Percentiles rank a stretch among this genome's conserved stretches.
Conservation (phyloP, 2,113 vertebrate species). For the Ammodramus savannarum region DNA sequence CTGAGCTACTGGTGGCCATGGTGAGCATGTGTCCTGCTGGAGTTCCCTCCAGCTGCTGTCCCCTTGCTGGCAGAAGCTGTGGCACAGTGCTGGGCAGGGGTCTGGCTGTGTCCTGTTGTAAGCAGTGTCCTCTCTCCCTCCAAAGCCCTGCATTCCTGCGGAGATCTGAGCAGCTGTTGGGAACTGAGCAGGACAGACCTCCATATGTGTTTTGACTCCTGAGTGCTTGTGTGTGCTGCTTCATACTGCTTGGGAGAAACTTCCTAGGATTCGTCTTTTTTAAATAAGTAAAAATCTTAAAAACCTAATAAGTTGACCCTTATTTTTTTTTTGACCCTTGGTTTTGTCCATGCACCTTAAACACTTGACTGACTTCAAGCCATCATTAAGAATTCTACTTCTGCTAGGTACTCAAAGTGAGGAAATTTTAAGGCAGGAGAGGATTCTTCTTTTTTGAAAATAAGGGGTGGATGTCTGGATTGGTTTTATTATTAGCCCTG, state of each 20-base stretch:
- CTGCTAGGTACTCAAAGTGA: not conserved
- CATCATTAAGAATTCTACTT: not conserved
- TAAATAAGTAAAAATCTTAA: not conserved
- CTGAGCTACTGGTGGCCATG: rapidly evolving
- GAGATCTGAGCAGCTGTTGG: not conserved
- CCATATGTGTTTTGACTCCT: not conserved
- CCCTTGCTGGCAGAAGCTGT: not conserved
- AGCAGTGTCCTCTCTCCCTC: not conserved
- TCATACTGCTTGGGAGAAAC: not conserved
- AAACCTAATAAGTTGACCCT: not conserved
- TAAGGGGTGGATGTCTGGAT: not conserved
- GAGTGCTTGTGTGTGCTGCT: not conserved
- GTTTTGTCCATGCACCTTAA: not conserved
- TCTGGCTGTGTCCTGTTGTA: rapidly evolving
- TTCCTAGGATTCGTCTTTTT: not conserved
- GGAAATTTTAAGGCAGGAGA: not conserved
- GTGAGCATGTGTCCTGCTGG: not conserved
- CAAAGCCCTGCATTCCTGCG: rapidly evolving
- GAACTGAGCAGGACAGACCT: not conserved
- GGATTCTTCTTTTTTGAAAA: not conserved
- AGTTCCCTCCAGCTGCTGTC: not conserved
- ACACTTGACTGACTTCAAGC: not conserved
- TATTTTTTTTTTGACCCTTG: not conserved
- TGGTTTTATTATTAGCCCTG: not conserved
- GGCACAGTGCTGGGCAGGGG: not conserved